Percentiles rank a stretch among this genome's conserved stretches.
phyloP scores from a whole-genome alignment of 2,797 vertebrate genomes.

The Hydrolagus colliei region DNA sequence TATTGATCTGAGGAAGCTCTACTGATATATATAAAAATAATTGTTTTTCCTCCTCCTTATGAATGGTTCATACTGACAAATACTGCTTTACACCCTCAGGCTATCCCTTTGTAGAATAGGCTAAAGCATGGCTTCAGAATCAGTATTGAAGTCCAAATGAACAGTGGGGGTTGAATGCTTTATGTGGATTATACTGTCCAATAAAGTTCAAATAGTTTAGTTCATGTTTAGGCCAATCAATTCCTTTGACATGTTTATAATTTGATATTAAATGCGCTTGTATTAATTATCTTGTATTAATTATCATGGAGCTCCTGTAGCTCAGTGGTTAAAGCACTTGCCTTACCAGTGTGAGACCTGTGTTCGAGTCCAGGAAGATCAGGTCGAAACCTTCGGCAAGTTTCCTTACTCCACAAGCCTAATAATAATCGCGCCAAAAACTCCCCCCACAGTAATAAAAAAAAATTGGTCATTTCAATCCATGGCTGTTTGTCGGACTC shows the following conservation, averaged over 20 bases:
- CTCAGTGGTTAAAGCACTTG: too few relatives aligned
- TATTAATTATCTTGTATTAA: not conserved
- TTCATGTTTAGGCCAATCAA: constrained; percentile 6
- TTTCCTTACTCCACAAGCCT: too few relatives aligned
- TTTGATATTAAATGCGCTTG: not conserved
- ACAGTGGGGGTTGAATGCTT: not conserved
- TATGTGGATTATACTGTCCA: not conserved
- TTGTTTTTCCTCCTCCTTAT: constrained; percentile 44
- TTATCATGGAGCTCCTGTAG: too few relatives aligned
- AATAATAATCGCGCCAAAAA: too few relatives aligned
- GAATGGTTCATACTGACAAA: constrained; percentile 48
- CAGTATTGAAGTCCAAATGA: constrained; percentile 43
- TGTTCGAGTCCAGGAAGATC: too few relatives aligned
- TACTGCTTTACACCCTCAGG: constrained; percentile 44
- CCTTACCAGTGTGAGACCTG: too few relatives aligned
- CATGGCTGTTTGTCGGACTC: too few relatives aligned
- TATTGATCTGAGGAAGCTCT: constrained; percentile 34
- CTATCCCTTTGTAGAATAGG: constrained; percentile 45
- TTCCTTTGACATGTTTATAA: constrained; percentile 19
- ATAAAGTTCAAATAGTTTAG: not conserved
- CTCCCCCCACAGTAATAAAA: too few relatives aligned
- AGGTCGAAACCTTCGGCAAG: too few relatives aligned
- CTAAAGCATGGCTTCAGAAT: constrained; percentile 42
- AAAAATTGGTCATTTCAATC: too few relatives aligned
- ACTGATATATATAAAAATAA: constrained; percentile 42